Conservation (phyloP, 2,797 vertebrate genomes). For the Spinus pinus region DNA sequence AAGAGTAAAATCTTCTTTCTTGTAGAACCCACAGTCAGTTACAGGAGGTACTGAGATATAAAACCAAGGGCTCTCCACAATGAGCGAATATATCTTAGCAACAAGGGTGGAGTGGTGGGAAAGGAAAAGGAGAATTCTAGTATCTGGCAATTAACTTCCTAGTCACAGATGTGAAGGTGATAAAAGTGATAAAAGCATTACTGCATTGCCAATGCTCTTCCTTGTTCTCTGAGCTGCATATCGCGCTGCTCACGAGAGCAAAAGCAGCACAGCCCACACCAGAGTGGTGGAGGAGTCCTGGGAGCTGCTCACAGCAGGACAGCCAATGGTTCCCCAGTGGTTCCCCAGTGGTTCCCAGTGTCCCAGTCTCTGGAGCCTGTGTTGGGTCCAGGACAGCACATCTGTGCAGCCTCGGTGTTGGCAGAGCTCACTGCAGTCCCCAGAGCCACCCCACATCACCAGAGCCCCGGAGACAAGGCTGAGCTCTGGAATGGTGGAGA, state of each 20-base stretch:
- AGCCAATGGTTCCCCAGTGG: neutral
- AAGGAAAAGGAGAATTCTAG: constrained; percentile 68
- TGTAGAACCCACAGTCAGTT: neutral
- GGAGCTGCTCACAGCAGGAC: neutral
- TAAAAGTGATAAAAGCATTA: constrained; percentile 67
- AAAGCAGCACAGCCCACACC: neutral
- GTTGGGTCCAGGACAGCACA: neutral
- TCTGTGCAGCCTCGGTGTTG: fast-evolving
- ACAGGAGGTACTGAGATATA: neutral
- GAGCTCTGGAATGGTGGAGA: neutral
- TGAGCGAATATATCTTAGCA: constrained; percentile 54
- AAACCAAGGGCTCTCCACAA: constrained; percentile 24
- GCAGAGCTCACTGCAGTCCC: neutral
- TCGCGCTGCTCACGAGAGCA: neutral
- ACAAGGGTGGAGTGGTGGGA: constrained; percentile 67
- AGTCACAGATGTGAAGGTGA: constrained; percentile 65
- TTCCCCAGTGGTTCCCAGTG: too few relatives aligned
- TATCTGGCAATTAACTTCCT: constrained; percentile 67
- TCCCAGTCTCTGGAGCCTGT: neutral
- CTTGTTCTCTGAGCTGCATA: constrained; percentile 11
- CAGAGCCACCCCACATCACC: neutral
- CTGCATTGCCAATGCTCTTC: constrained; percentile 43
- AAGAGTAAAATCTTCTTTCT: neutral
- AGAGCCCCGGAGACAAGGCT: neutral
- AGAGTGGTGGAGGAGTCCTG: neutral